Base-by-base conservation (phyloP, 2,888 invertebrate genomes). In the Steinernema carpocapsae region DNA sequence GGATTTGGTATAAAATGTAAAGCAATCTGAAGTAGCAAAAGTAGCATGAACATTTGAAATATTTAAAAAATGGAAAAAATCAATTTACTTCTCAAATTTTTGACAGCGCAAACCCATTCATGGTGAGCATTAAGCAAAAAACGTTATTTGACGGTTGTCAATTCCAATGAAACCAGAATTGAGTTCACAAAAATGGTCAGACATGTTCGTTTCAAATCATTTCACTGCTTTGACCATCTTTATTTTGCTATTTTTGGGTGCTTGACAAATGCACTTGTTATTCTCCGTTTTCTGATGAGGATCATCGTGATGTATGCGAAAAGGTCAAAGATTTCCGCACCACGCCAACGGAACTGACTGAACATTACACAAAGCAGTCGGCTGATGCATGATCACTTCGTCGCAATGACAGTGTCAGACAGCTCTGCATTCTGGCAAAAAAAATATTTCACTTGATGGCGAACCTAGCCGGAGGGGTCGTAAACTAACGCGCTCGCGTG, bases 321-420 rank as follows among this genome's bases (percentile, higher is more conserved):
- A 64, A 64, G 64, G 64, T 64, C 64, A 64, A 64, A 64, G 64
- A 64, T 64, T 64, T 64, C 29, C 29, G 64, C 29, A 32, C 64
- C 32, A 17, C 48, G 48, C n/a, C 37, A 29, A n/a, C 17, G 29
- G 64, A 64, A 26, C 29, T 12, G 29, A 64, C 10, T 29, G 64
- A 22, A 64, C 64, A 64, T 64, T 64, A 64, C 64, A 64, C 64
- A 12, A 26, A 32, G 17, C 12, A 32, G 26, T 12, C 64, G 64
- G 12, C 32, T 29, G 64, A 64, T 64, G 64, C 64, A 22, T 64
- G 64, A 64, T 64, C 64, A 37, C 26, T 19, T 17, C 64, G 32
- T 32, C 32, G 7, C 64, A 6, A 1, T 32, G 12, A 17, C 37
- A 19, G n/a, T 48, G 7, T 19, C 48, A 4, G 10, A 43, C 10